Percentiles rank a stretch among this genome's conserved stretches.
phyloP scores from a whole-genome alignment of 2,113 vertebrate species.

The Litocranius walleri region DNA sequence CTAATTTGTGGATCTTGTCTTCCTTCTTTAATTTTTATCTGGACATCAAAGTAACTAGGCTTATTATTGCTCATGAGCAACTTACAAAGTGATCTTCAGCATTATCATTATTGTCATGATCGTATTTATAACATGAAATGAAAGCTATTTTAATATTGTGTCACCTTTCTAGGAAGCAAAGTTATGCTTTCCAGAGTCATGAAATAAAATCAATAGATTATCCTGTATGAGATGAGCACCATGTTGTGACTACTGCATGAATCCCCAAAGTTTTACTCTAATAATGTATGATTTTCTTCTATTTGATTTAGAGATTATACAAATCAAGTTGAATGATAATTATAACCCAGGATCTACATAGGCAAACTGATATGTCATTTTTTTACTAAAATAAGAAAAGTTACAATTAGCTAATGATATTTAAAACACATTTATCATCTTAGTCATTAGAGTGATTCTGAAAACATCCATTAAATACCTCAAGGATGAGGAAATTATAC shows the following conservation, averaged over 20 bases:
- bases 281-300: not conserved
- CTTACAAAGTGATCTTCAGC: not conserved
- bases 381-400: constrained; percentile 31
- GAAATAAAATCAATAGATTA: not conserved
- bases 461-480: constrained; percentile 40
- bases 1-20: not conserved
- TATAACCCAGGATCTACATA: not conserved
- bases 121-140: not conserved
- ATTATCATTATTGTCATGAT: not conserved
- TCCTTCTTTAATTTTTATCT: not conserved
- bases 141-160: not conserved
- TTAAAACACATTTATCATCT: constrained; percentile 41
- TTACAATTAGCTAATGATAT: constrained; percentile 33
- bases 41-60: not conserved
- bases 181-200: not conserved
- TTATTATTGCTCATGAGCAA: not conserved
- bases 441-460: constrained; percentile 2
- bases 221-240: not conserved
- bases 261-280: not conserved
- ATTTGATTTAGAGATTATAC: not conserved
- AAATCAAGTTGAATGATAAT: constrained; percentile 15
- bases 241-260: not conserved
- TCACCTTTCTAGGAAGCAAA: not conserved
- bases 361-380: not conserved
- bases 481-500: not conserved